These are phyloP conservation scores for Drosophila melanica DNA, from an alignment of 1,140 invertebrate species.

Conservation along the genomic window DNA sequence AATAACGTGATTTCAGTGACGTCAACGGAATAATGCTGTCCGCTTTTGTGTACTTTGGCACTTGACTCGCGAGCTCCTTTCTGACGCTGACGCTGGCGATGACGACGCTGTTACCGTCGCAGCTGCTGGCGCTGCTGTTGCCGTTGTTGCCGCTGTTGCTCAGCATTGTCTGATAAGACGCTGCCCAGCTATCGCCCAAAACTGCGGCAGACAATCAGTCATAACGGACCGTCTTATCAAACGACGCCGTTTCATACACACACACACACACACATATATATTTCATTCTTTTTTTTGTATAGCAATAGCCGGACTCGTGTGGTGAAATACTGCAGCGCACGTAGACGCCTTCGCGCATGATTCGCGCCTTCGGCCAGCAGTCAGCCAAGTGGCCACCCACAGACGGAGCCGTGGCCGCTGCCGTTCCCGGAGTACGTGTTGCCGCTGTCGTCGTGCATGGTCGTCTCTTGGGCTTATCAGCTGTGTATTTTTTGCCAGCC, in stretches of 20 bases:
- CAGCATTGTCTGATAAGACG: constrained; percentile 55
- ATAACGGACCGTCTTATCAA: constrained; percentile 64
- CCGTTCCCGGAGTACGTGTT: constrained; percentile 55
- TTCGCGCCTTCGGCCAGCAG: background rate
- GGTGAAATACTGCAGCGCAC: constrained; percentile 73
- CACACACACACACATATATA: too few species aligned
- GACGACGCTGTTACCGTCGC: constrained; percentile 12
- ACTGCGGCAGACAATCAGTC: constrained; percentile 72
- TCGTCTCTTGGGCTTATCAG: constrained; percentile 48
- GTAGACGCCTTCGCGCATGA: constrained; percentile 50
- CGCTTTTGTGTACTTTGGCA: constrained; percentile 51
- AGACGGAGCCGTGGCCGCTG: constrained; percentile 4
- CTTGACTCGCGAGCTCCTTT: constrained; percentile 47
- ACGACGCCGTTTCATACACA: too few species aligned
- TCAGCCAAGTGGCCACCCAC: background rate
- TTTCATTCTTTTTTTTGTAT: too few species aligned
- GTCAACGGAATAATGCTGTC: constrained; percentile 61
- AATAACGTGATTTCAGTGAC: constrained; percentile 34
- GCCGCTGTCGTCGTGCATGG: constrained; percentile 40
- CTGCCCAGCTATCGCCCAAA: constrained; percentile 4
- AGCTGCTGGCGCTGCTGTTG: background rate
- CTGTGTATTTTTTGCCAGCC: constrained; percentile 41
- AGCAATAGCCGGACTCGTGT: constrained; percentile 45
- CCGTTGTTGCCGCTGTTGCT: background rate
- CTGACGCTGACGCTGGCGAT: constrained; percentile 5